Base-by-base conservation (phyloP, 2,797 vertebrate species). In the Psittacula echo region DNA sequence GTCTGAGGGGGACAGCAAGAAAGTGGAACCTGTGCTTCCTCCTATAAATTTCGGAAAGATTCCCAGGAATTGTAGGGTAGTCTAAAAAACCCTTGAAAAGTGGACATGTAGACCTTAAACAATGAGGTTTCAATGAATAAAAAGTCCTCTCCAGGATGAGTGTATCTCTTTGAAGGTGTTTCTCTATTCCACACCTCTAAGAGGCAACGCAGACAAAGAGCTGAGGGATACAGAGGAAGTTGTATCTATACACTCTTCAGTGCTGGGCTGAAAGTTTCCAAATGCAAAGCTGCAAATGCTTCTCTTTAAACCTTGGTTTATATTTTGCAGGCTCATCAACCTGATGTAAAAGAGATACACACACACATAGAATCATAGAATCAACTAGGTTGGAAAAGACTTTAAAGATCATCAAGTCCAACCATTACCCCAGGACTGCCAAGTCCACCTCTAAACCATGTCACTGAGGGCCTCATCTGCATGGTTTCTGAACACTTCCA, bases 171-270 rank as follows among this genome's bases (percentile, higher is more conserved):
- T 47, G 61, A 73, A 65, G 12, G 4, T 17, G n/a, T 0, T 56
- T 56, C 4, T 29, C 18, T 16, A 7, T 15, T 64, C 22, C 0
- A 1, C n/a, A 19, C 5, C 50, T 66, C 8, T n/a, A 23, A 44
- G 27, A 58, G 30, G 20, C 56, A 51, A 32, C 11, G 27, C 30
- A 84, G 47, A 39, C 17, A 26, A 76, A 13, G 11, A 44, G 13
- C 45, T 62, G 51, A 86, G 24, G 9, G 23, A 34, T 23, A 58
- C 47, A 41, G 7, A 34, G 37, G 18, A 48, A 70, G 4, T 7
- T 42, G 2, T 39, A 81, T 12, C 16, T 42, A 47, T 8, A 24
- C 12, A 29, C 10, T 29, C 8, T 41, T 37, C 22, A 56, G 50
- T 70, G 54, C 30, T 8, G 1, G 11, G 54, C 37, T 84, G 53